phyloP scores from a whole-genome alignment of 1,140 invertebrate genomes.

The Drosophila kohkoa region DNA sequence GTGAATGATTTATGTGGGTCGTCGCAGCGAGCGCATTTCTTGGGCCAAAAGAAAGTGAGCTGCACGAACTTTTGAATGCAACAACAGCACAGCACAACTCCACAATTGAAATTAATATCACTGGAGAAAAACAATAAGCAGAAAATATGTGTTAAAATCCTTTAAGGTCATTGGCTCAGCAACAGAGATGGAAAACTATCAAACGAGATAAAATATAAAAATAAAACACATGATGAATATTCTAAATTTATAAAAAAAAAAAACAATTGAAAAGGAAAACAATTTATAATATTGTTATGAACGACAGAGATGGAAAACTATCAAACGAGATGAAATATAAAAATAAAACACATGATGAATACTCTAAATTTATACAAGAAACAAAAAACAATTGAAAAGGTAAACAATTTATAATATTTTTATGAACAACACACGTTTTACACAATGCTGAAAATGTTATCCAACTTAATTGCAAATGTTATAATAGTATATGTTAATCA shows the following conservation, averaged over 20 bases:
- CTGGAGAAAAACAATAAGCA: conserved; percentile 12
- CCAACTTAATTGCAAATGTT: too few relatives aligned
- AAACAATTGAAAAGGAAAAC: too few relatives aligned
- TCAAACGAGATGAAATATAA: neutral
- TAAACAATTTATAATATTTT: too few relatives aligned
- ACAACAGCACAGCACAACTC: conserved; percentile 26
- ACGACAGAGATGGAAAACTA: neutral
- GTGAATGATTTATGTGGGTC: conserved; percentile 82
- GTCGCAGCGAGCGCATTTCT: conserved; percentile 51
- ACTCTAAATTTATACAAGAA: neutral
- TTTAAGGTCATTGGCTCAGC: conserved; percentile 64
- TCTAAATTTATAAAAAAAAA: neutral
- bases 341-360: neutral
- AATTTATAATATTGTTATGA: too few relatives aligned
- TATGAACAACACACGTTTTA: neutral
- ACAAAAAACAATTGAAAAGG: too few relatives aligned
- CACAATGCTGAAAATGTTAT: too few relatives aligned
- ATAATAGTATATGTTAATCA: too few relatives aligned
- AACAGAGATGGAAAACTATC: conserved; percentile 8
- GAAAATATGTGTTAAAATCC: conserved; percentile 16
- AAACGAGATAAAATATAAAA: neutral
- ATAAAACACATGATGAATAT: neutral
- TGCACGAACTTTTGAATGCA: conserved; percentile 27
- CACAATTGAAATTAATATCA: conserved; percentile 67
- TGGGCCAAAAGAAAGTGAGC: conserved; percentile 58